These are phyloP conservation scores for Centropyge bicolor DNA, from an alignment of 2,797 vertebrate species.

Conservation along the genomic window DNA sequence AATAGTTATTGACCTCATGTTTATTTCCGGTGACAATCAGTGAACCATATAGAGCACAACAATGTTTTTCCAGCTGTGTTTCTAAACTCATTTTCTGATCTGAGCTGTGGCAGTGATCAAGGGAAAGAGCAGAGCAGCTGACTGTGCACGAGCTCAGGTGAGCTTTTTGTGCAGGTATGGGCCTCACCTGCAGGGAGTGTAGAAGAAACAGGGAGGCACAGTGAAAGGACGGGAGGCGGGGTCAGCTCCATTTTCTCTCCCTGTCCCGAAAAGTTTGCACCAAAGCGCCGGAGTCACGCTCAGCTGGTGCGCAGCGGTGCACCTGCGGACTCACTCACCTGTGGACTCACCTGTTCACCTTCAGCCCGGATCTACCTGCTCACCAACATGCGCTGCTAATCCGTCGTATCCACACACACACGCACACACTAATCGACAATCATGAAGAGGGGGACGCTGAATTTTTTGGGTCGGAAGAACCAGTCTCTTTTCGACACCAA, in stretches of 20 bases:
- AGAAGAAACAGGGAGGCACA: constrained; percentile 47
- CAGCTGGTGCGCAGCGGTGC: constrained; percentile 27
- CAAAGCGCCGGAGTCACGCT: constrained; percentile 42
- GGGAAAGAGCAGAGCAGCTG: not conserved
- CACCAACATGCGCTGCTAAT: constrained; percentile 58
- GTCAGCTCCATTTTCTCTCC: constrained; percentile 71
- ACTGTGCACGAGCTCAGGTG: constrained; percentile 18
- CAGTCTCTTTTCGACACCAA: constrained; percentile 82
- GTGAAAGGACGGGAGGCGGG: constrained; percentile 65
- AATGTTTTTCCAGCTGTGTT: too few relatives aligned
- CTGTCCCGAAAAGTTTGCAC: constrained; percentile 40
- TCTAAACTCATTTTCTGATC: not conserved
- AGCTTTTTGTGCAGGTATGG: constrained; percentile 60
- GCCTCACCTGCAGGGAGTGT: constrained; percentile 76
- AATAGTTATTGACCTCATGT: too few relatives aligned
- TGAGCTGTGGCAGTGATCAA: not conserved
- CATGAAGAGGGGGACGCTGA: constrained; percentile 82
- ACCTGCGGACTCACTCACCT: constrained; percentile 51
- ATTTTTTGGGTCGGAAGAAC: constrained; percentile 82
- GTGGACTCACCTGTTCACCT: constrained; percentile 4
- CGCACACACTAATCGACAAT: not conserved
- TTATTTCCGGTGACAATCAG: not conserved
- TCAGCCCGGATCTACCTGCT: constrained; percentile 52
- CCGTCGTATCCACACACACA: not conserved
- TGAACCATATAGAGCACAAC: too few relatives aligned